These are phyloP conservation scores for Amphipoea oculea DNA, from an alignment of 2,888 invertebrate species.

Conservation along the genomic window DNA sequence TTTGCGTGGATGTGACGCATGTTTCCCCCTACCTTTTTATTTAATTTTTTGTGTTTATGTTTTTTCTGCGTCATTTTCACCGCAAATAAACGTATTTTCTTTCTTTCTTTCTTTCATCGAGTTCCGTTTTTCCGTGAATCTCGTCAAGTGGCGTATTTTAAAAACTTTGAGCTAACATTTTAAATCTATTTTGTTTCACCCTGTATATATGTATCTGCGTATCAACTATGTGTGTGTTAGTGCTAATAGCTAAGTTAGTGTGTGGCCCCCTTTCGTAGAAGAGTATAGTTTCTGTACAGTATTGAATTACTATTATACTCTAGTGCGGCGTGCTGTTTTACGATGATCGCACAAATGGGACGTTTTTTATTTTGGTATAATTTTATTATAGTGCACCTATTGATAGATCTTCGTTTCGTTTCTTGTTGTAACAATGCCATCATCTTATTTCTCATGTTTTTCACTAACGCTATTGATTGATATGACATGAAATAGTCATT, in stretches of 20 bases:
- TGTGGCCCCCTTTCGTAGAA: slow-evolving; percentile 44
- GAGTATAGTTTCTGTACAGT: slow-evolving; percentile 31
- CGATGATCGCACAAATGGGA: slow-evolving; percentile 12
- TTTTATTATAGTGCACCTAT: background rate
- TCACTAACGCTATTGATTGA: background rate
- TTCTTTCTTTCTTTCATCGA: too few species aligned
- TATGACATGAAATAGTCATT: too few species aligned
- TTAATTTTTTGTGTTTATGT: too few species aligned
- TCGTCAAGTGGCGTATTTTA: background rate
- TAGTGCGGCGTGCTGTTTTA: slow-evolving; percentile 36
- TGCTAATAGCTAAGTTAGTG: slow-evolving; percentile 22
- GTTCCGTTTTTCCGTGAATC: background rate
- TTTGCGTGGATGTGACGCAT: too few species aligned
- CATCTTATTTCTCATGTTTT: background rate
- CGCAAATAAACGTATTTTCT: too few species aligned
- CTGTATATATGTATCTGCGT: background rate
- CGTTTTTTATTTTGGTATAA: background rate
- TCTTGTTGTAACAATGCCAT: background rate
- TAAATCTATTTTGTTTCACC: background rate
- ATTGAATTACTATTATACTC: slow-evolving; percentile 54
- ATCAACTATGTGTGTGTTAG: slow-evolving; percentile 6
- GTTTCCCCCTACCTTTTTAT: too few species aligned
- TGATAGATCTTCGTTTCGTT: background rate
- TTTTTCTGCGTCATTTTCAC: too few species aligned
- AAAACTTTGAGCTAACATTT: too few species aligned